A percentile compares a stretch with the other conserved stretches of the same genome.
Conservation (phyloP, 2,888 invertebrate genomes). For the Mythimna loreyi region DNA sequence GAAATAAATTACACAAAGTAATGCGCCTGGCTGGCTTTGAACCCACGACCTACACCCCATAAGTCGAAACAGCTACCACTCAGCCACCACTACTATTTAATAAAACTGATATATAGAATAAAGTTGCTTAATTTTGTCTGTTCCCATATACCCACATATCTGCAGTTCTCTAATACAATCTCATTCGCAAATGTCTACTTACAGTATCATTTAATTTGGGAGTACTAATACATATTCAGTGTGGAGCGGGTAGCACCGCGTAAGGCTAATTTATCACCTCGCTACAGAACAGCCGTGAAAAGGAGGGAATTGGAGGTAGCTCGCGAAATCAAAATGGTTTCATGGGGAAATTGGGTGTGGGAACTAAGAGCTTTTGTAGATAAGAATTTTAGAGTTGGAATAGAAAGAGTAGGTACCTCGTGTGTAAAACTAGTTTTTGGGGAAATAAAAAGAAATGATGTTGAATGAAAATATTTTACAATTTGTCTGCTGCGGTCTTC, state of each 20-base stretch:
- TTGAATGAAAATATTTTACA: neutral
- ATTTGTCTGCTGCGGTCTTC: no score
- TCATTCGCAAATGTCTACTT: constrained; percentile 30
- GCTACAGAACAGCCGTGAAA: constrained; percentile 39
- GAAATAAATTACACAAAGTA: no score
- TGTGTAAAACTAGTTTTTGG: neutral
- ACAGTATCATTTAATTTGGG: constrained; percentile 61
- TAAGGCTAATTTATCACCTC: constrained; percentile 58
- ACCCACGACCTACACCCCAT: no score
- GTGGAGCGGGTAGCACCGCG: constrained; percentile 37
- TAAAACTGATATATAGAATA: no score
- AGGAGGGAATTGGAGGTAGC: constrained; percentile 37
- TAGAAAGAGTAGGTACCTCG: fast-evolving
- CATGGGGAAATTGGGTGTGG: constrained; percentile 17
- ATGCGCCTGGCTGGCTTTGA: no score
- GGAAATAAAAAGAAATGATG: neutral
- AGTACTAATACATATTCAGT: constrained; percentile 64
- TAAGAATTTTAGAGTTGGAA: neutral
- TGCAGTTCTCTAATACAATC: constrained; percentile 21
- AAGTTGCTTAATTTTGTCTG: neutral
- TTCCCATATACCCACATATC: neutral
- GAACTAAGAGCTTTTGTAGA: neutral
- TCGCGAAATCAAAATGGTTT: constrained; percentile 26
- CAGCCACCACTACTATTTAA: no score
- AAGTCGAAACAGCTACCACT: no score